Base-by-base conservation (phyloP, 2,113 vertebrate species). In the Odobenus rosmarus region DNA sequence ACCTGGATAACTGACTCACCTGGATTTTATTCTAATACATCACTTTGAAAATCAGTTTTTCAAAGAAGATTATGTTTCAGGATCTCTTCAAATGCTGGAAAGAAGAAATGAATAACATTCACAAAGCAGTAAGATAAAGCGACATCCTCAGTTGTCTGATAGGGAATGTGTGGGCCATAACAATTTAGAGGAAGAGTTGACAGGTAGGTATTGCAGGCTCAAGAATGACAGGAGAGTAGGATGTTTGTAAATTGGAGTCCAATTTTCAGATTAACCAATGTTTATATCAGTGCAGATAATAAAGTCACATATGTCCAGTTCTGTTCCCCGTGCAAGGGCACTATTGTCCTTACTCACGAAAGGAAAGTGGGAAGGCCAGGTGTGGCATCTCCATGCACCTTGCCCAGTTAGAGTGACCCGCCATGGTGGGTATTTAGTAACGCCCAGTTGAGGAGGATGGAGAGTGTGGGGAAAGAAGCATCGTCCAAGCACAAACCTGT, bases 81-180 rank as follows among this genome's bases (percentile, higher is more conserved):
- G 46, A 93, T 57, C 49, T 71, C 24, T 93, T 92, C 46, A 88
- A 74, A 95, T 61, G 19, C 80, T 87, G 31, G n/a, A 59, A 88
- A 92, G 6, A 92, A 97, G 26, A 97, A 97, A 94, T 51, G 24
- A 93, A 2, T 62, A 84, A 36, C 61, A 92, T 62, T 72, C 59
- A 31, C 2, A 61, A 84, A 93, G 53, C 33, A 76, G 33, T 36
- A 24, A 5, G 24, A 1, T 57, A 33, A 79, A 94, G 19, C 33
- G 69, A 46, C 8, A 28, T 62, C n/a, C 62, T 92, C 61, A 9
- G 10, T 11, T 93, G 33, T 93, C 90, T 82, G 14, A 18, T 23
- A 83, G 71, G 36, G 46, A 91, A 91, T 21, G 28, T 21, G 18
- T 3, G 53, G 46, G n/a, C 21, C 51, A 46, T 0, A 57, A 33